Base-by-base conservation (phyloP, 2,113 vertebrate species). In the Petroica traversi region DNA sequence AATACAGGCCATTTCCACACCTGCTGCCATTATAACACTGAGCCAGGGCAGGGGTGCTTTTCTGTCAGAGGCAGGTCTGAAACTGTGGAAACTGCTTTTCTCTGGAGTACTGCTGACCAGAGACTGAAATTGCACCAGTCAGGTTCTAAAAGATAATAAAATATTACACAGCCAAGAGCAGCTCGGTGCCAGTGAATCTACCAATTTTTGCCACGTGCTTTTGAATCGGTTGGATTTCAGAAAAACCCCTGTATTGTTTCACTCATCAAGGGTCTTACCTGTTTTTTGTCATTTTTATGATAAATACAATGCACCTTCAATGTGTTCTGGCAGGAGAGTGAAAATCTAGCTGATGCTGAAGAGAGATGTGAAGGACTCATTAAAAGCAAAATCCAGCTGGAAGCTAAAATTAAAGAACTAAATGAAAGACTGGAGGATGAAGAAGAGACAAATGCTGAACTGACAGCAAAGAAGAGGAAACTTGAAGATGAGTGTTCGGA, bases 341-440 rank as follows among this genome's bases (percentile, higher is more conserved):
- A 98, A 93, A 98, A 97, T 19, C 93, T 98, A 88, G 94, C 98
- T 77, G 97, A 98, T 18, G 98, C 98, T 1, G 97, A 98, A 91
- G 98, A 98, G 45, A 96, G 98, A 68, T 98, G 98, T 48, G 98
- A 98, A 72, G 97, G 97, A 19, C 97, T 98, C 51, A 97, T 98
- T 79, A 98, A 98, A 92, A 98, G 96, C 83, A 98, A 98, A 94
- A 97, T 98, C 73, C 97, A 98, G 9, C 89, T 98, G 75, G 98
- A 98, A 94, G 97, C 97, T 23, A 98, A 98, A 92, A 97, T 99
- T 58, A 99, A 98, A 91, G 98, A 99, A 89, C 85, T 98, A 57
- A 97, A 45, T 6, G 98, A 99, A 97, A 97, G 98, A 46, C 19
- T 99, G 72, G 98, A 99, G 48, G 98, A 99, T 28, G 99, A 99